Percentiles rank a stretch among this genome's conserved stretches.
Evolutionary conservation across 2,888 invertebrate species (phyloP).

Genomic region (Caenorhabditis sulstoni): DNA sequence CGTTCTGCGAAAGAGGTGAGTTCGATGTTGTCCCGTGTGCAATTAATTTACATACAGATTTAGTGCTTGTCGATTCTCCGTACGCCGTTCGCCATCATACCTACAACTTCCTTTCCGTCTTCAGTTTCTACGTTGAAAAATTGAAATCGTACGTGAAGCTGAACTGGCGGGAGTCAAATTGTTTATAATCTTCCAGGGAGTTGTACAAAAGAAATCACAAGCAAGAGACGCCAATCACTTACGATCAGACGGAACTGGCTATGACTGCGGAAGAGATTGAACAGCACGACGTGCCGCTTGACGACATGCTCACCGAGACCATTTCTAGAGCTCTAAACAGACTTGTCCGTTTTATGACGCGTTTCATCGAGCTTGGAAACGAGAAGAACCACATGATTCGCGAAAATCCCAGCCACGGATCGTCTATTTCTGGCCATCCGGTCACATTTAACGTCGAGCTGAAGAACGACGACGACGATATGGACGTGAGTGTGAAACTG

Average conservation of each 20-base stretch:
- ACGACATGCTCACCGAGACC: constrained; percentile 41
- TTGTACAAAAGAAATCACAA: constrained; percentile 35
- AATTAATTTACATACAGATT: constrained; percentile 28
- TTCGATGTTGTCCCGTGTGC: constrained; percentile 24
- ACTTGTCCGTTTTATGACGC: constrained; percentile 50
- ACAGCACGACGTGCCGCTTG: constrained; percentile 44
- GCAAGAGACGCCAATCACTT: constrained; percentile 10
- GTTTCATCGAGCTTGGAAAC: constrained; percentile 54
- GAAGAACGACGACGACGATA: constrained; percentile 50
- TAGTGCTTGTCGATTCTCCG: constrained; percentile 49
- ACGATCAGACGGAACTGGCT: constrained; percentile 32
- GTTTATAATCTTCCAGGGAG: constrained; percentile 43
- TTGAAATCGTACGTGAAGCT: constrained; percentile 30
- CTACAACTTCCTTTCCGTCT: constrained; percentile 46
- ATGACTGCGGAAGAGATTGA: constrained; percentile 38
- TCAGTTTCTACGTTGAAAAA: constrained; percentile 51
- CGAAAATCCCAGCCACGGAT: constrained; percentile 51
- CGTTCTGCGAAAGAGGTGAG: constrained; percentile 58
- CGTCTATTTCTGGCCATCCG: constrained; percentile 46
- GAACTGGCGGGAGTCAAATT: neutral
- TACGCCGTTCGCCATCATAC: constrained; percentile 34
- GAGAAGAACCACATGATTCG: constrained; percentile 61
- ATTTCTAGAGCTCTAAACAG: constrained; percentile 43
- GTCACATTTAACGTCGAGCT: constrained; percentile 48
- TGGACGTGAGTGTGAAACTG: constrained; percentile 14